These are phyloP conservation scores for Venustoraphidia nigricollis DNA, from an alignment of 2,888 invertebrate genomes.

Conservation along the genomic window DNA sequence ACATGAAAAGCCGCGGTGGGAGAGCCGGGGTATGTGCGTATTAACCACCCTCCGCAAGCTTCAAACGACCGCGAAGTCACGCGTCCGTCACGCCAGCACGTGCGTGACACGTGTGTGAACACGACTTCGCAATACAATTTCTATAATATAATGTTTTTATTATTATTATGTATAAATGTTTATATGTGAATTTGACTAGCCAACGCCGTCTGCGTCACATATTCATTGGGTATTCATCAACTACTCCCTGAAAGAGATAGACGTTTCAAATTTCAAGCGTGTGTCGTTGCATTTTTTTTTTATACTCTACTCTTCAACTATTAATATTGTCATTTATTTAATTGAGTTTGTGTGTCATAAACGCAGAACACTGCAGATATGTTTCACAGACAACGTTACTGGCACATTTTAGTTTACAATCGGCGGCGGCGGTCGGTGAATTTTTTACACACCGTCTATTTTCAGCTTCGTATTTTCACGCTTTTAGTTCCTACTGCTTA, in stretches of 20 bases:
- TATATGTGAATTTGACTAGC: background rate
- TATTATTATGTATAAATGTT: background rate
- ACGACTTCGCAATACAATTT: background rate
- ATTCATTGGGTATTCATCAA: background rate
- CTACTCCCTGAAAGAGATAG: background rate
- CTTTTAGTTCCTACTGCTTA: too few species aligned
- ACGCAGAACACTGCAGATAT: too few species aligned
- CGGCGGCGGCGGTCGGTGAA: too few species aligned
- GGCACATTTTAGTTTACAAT: too few species aligned
- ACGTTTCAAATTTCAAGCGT: background rate
- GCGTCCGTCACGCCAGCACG: background rate
- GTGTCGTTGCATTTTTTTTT: background rate
- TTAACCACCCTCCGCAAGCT: background rate
- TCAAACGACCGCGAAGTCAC: conserved; percentile 3
- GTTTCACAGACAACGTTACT: too few species aligned
- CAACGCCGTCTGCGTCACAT: background rate
- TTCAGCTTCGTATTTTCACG: too few species aligned
- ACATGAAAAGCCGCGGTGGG: background rate
- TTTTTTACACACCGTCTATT: too few species aligned
- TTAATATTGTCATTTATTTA: background rate
- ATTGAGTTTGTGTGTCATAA: background rate
- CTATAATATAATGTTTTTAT: background rate
- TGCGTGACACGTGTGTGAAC: background rate
- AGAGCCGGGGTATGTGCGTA: background rate
- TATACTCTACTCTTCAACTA: background rate